These are phyloP conservation scores for Caenorhabditis auriculariae DNA, from an alignment of 2,888 invertebrate species.

Conservation along the genomic window DNA sequence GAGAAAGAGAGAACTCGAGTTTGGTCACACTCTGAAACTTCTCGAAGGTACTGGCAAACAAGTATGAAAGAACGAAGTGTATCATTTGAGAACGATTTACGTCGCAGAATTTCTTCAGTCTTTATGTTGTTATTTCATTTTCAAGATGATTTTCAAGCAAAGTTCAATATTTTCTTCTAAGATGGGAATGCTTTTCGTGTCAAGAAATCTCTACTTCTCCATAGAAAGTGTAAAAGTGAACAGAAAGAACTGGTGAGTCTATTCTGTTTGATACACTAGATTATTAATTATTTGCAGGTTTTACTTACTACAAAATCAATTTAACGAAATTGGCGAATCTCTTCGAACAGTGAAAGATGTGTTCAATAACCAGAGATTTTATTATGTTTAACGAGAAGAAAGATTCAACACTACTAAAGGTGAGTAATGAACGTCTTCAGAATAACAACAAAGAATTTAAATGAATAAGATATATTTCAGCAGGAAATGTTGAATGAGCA, in stretches of 20 bases:
- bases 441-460: slow-evolving; percentile 15
- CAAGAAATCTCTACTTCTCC: slow-evolving; percentile 12
- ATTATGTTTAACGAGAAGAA: slow-evolving; percentile 13
- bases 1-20: slow-evolving; percentile 26
- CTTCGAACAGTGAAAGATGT: slow-evolving; percentile 12
- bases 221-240: slow-evolving; percentile 14
- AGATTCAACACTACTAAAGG: slow-evolving; percentile 13
- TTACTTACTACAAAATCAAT: slow-evolving; percentile 11
- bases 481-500: slow-evolving; percentile 18
- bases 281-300: slow-evolving; percentile 15
- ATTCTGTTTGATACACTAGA: slow-evolving; percentile 15
- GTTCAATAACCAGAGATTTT: slow-evolving; percentile 11
- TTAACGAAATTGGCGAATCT: slow-evolving; percentile 12
- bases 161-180: slow-evolving; percentile 12
- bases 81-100: slow-evolving; percentile 15
- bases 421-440: slow-evolving; percentile 13
- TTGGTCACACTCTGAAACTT: slow-evolving; percentile 32
- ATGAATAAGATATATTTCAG: slow-evolving; percentile 19
- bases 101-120: slow-evolving; percentile 23
- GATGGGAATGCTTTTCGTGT: slow-evolving; percentile 12
- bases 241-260: slow-evolving; percentile 13
- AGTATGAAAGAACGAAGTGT: slow-evolving; percentile 20
- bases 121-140: slow-evolving; percentile 22
- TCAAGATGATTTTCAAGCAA: slow-evolving; percentile 8
- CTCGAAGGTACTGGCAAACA: slow-evolving; percentile 27